These are phyloP conservation scores for Haemorhous mexicanus DNA, from an alignment of 2,113 vertebrate genomes.

Conservation along the genomic window DNA sequence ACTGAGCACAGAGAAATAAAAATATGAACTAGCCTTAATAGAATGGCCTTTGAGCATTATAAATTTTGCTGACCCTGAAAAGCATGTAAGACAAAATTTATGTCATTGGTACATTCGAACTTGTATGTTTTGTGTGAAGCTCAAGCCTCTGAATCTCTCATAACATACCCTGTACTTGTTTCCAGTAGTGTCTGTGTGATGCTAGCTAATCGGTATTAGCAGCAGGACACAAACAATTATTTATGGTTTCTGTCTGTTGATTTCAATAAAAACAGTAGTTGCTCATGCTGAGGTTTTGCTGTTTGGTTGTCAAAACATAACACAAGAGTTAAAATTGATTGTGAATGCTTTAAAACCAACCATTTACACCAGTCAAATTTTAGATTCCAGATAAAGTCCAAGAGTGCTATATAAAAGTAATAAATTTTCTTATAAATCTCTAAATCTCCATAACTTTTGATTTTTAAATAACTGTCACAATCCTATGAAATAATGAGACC, in stretches of 20 bases:
- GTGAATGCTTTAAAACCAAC: constrained; percentile 25
- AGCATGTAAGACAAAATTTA: not conserved
- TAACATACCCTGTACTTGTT: not conserved
- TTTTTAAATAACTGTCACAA: not conserved
- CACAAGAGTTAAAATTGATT: constrained; percentile 11
- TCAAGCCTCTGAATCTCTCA: not conserved
- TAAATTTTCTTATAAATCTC: not conserved
- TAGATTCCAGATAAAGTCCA: not conserved
- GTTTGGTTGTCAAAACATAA: constrained; percentile 40
- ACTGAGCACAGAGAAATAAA: not conserved
- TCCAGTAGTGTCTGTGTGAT: constrained; percentile 18
- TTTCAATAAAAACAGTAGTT: constrained; percentile 44
- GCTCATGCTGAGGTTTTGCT: constrained; percentile 25
- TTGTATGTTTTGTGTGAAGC: not conserved
- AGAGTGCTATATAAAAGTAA: not conserved
- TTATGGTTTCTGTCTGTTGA: constrained; percentile 49
- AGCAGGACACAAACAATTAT: constrained; percentile 49
- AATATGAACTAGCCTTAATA: not conserved
- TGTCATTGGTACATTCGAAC: not conserved
- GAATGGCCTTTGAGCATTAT: not conserved
- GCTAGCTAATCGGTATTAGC: constrained; percentile 30
- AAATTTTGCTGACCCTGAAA: not conserved
- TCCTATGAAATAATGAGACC: not conserved
- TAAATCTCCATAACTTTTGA: not conserved
- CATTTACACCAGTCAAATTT: not conserved